These are phyloP conservation scores for Drosophila maculinotata DNA, from an alignment of 2,888 invertebrate species.

Conservation along the genomic window DNA sequence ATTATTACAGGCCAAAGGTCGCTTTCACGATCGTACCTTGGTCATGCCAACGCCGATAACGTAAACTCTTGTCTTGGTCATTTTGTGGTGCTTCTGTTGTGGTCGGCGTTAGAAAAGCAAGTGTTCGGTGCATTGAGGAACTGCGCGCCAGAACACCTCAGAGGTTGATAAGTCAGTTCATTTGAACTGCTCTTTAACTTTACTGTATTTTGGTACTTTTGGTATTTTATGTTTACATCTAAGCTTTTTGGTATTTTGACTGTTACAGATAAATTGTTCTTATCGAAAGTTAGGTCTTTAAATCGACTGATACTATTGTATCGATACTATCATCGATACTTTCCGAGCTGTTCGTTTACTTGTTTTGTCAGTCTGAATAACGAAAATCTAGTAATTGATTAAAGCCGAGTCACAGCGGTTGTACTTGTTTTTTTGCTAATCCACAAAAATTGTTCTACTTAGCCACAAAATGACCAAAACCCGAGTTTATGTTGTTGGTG, in stretches of 20 bases:
- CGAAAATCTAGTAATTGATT: conserved; percentile 43
- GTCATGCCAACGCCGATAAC: conserved; percentile 99
- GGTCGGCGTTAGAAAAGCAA: conserved; percentile 15
- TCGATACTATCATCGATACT: conserved; percentile 22
- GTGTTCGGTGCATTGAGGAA: conserved; percentile 14
- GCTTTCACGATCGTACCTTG: conserved; percentile 87
- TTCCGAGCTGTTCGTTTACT: not conserved
- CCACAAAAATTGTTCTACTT: not conserved
- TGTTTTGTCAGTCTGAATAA: conserved; percentile 21
- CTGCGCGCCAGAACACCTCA: conserved; percentile 13
- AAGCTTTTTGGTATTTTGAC: not conserved
- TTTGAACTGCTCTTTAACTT: not conserved
- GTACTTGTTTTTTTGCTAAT: conserved; percentile 6
- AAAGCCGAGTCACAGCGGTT: conserved; percentile 31
- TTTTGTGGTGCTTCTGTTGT: conserved; percentile 38
- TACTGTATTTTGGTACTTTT: not conserved
- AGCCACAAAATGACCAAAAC: conserved; percentile 77
- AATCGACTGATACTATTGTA: conserved; percentile 2
- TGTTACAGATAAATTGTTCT: not conserved
- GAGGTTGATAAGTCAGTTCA: conserved; percentile 8
- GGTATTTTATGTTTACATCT: not conserved
- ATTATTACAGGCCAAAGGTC: conserved; percentile 47
- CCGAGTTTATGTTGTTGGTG: conserved; percentile 95
- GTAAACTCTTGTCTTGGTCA: conserved; percentile 88
- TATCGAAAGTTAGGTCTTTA: not conserved